A percentile compares a stretch with the other conserved stretches of the same genome.
Evolutionary conservation across 2,113 vertebrate genomes (phyloP).

Genomic region (Nothocercus nigrocapillus): DNA sequence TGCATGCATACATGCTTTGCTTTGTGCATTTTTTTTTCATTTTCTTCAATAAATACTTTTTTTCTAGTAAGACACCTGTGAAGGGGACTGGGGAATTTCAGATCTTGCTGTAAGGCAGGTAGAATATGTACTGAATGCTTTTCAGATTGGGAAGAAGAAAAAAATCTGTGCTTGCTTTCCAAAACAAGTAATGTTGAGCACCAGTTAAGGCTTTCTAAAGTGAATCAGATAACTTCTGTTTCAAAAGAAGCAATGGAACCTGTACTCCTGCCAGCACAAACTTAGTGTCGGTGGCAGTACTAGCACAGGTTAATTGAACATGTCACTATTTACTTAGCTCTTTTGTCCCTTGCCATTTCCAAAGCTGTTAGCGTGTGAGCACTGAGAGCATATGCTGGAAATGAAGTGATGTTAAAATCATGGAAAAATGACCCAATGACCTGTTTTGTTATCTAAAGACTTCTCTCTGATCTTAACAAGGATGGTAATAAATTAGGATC

Average conservation of each 20-base stretch:
- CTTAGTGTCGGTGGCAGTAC: not conserved
- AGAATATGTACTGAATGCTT: not conserved
- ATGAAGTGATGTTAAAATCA: fast-evolving
- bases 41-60: not conserved
- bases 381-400: not conserved
- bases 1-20: not conserved
- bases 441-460: not conserved
- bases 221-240: not conserved
- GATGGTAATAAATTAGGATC: fast-evolving
- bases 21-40: not conserved
- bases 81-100: not conserved
- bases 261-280: not conserved
- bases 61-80: not conserved
- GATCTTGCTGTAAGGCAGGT: not conserved
- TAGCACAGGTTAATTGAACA: not conserved
- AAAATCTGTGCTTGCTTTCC: not conserved
- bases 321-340: not conserved
- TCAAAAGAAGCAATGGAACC: not conserved
- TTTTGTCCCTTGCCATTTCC: not conserved
- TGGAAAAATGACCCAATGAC: not conserved
- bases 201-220: not conserved
- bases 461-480: not conserved
- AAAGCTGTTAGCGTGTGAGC: fast-evolving
- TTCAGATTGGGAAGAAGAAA: not conserved
- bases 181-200: not conserved